These are phyloP conservation scores for Nycticryphes semicollaris DNA, from an alignment of 2,113 vertebrate species.

Conservation along the genomic window DNA sequence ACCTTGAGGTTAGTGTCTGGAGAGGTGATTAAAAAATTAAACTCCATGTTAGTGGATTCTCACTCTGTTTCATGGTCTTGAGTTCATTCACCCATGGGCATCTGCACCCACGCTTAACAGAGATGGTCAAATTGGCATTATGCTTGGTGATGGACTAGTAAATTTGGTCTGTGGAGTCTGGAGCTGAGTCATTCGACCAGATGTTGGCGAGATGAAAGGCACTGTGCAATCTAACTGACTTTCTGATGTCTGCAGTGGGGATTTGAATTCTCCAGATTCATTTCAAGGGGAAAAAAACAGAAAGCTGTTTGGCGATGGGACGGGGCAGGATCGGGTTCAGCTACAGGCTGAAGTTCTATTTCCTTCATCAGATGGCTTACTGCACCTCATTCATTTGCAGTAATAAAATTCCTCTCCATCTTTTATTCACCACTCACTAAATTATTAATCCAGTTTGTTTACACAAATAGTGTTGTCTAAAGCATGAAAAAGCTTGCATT, in stretches of 20 bases:
- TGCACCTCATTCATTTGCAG: background rate
- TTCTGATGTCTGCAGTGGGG: background rate
- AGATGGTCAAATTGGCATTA: background rate
- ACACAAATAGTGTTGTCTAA: background rate
- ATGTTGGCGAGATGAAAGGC: accelerated
- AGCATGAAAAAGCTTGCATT: background rate
- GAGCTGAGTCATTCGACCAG: too few species aligned
- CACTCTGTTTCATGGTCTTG: background rate
- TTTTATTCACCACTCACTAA: background rate
- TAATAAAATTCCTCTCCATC: background rate
- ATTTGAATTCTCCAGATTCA: background rate
- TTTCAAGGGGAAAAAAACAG: background rate
- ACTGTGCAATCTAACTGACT: background rate
- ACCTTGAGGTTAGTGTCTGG: background rate
- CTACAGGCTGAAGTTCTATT: background rate
- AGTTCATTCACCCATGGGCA: background rate
- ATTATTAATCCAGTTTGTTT: background rate
- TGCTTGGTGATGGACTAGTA: background rate
- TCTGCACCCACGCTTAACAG: background rate
- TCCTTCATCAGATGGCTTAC: background rate
- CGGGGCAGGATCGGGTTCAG: background rate
- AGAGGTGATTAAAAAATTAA: background rate
- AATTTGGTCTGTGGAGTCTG: background rate
- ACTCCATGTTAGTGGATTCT: background rate
- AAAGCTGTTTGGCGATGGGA: background rate